phyloP scores from a whole-genome alignment of 2,888 invertebrate species.

The Melinaea marsaeus region DNA sequence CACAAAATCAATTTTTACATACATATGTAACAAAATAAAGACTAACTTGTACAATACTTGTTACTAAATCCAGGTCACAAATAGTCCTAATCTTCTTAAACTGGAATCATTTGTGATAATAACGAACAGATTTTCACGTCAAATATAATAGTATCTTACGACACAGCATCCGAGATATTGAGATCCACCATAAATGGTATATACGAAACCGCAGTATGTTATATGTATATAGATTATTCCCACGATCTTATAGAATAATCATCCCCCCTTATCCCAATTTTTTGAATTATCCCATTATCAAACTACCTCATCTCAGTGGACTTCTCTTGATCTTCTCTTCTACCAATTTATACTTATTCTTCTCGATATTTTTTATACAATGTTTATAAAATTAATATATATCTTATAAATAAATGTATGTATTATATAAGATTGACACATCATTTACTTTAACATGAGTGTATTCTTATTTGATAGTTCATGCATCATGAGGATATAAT shows the following conservation, averaged over 20 bases:
- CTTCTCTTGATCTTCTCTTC: too few relatives aligned
- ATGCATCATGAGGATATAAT: neutral
- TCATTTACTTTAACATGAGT: neutral
- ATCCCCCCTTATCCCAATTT: too few relatives aligned
- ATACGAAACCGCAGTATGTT: neutral
- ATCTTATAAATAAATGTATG: too few relatives aligned
- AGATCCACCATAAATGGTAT: neutral
- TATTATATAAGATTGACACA: neutral
- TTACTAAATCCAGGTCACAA: constrained; percentile 19
- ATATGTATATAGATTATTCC: neutral
- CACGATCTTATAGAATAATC: too few relatives aligned
- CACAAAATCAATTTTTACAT: too few relatives aligned
- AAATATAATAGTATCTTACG: constrained; percentile 18
- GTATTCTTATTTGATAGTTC: neutral
- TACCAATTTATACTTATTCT: too few relatives aligned
- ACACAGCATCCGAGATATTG: constrained; percentile 7
- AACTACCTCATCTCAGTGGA: too few relatives aligned
- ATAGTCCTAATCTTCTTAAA: constrained; percentile 19
- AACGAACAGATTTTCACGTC: constrained; percentile 24
- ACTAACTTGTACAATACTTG: neutral
- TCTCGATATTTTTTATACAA: too few relatives aligned
- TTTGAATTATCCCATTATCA: too few relatives aligned
- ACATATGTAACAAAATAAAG: too few relatives aligned
- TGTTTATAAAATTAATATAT: too few relatives aligned
- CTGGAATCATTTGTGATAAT: constrained; percentile 17